phyloP scores from a whole-genome alignment of 2,888 invertebrate genomes.

The Fabriciana adippe region DNA sequence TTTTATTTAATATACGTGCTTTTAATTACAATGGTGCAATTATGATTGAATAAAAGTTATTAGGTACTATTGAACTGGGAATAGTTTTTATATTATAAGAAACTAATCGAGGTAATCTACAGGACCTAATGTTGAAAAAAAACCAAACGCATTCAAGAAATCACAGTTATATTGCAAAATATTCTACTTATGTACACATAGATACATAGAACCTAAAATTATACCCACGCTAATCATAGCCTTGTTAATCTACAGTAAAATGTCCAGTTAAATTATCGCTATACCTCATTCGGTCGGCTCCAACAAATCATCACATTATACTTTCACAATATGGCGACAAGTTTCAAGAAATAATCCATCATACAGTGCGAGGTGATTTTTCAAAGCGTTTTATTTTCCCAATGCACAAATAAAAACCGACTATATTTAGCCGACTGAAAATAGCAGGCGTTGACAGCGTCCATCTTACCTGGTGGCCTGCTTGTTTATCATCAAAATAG shows the following conservation, averaged over 20 bases:
- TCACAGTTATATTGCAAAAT: neutral
- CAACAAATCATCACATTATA: slow-evolving; percentile 74
- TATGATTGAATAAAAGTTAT: no score
- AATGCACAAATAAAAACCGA: slow-evolving; percentile 64
- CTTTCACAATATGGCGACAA: slow-evolving; percentile 56
- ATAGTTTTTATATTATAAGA: no score
- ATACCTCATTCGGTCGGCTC: slow-evolving; percentile 62
- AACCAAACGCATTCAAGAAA: no score
- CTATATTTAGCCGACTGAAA: slow-evolving; percentile 60
- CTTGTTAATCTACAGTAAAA: slow-evolving; percentile 33
- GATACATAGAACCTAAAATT: neutral
- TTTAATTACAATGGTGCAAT: no score
- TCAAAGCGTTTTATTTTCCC: slow-evolving; percentile 75
- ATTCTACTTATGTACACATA: neutral
- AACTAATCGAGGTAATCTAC: no score
- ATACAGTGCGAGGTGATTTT: slow-evolving; percentile 77
- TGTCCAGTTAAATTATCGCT: slow-evolving; percentile 52
- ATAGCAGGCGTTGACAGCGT: slow-evolving; percentile 56
- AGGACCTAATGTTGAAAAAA: no score
- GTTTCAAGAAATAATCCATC: slow-evolving; percentile 80
- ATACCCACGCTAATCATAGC: slow-evolving; percentile 30
- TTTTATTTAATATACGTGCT: no score
- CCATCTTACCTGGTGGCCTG: slow-evolving; percentile 57
- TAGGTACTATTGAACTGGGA: no score
- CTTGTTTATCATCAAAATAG: slow-evolving; percentile 15